phyloP scores from a whole-genome alignment of 1,140 invertebrate genomes.

The Diuraphis noxia region DNA sequence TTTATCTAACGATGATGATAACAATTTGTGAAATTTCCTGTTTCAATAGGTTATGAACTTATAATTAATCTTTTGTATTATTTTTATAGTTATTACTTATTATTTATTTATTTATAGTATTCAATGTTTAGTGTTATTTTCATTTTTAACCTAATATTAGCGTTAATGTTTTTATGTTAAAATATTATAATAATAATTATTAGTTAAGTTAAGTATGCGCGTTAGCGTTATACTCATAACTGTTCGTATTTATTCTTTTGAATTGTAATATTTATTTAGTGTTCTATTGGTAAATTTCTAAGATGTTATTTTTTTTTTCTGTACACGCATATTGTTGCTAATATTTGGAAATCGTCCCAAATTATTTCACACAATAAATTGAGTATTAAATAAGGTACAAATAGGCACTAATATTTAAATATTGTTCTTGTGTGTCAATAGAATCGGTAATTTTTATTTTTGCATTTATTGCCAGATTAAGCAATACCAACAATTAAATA shows the following conservation, averaged over 20 bases:
- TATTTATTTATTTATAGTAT: background rate
- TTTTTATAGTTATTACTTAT: background rate
- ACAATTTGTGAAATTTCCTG: background rate
- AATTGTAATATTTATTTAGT: constrained; percentile 30
- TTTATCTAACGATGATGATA: constrained; percentile 1
- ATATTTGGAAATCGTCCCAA: background rate
- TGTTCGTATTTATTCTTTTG: background rate
- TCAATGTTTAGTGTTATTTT: constrained; percentile 11
- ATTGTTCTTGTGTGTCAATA: background rate
- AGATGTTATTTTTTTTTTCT: constrained; percentile 18
- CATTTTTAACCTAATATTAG: constrained; percentile 3
- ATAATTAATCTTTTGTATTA: constrained; percentile 16
- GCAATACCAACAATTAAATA: constrained; percentile 23
- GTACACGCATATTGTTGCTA: background rate
- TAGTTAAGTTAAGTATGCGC: background rate
- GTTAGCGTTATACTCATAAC: background rate
- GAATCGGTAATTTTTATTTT: constrained; percentile 1
- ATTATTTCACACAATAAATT: constrained; percentile 13
- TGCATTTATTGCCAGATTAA: background rate
- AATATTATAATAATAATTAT: constrained; percentile 10
- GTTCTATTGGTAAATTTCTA: constrained; percentile 12
- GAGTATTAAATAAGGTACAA: background rate
- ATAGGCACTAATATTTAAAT: constrained; percentile 7
- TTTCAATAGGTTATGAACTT: constrained; percentile 11
- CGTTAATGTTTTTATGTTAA: constrained; percentile 8